Evolutionary conservation across 2,888 invertebrate species (phyloP), one percentile per base, ranked within the genome.

Genomic region (Quadriops clusia): DNA sequence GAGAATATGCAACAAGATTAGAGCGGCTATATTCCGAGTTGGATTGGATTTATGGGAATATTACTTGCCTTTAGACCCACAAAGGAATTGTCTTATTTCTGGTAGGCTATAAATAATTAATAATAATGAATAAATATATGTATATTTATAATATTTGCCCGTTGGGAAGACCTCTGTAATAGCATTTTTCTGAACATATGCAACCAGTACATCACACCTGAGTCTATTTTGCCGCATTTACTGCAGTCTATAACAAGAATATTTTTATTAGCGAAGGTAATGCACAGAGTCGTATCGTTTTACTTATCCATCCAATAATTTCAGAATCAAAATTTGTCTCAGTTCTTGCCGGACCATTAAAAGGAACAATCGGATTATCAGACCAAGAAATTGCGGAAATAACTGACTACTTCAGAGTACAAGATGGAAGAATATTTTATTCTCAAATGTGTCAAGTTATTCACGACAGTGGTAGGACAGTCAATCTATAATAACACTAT

Each of bases 1-100:
- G 82, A 70, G 78, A 50, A 77, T 77, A 13, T 82, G 80, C 62
- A 80, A 82, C 60, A 84, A 83, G 67, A 79, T 84, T 53, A 74
- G 81, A 39, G 74, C 77, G 9, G 77, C 79, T 3, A 70, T 75
- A 33, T 80, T 78, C 60, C 72, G 79, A 39, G 71, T 77, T 43
- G 77, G 76, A 8, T 67, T 81, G 42, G 74, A 77, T 61, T 63
- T 84, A 23, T 77, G 77, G 68, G 70, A 74, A 44, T 77, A 75
- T 62, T 78, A 78, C 54, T 64, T 66, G 20, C 70, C 72, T 6
- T 63, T 78, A 28, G 84, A 84, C 63, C 74, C 77, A 0, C 65
- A 73, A 31, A 68, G 69, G 30, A 74, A 71, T 54, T 72, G 72
- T 9, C 65, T 81, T 33, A 72, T 83, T 41, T 77, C 82, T 43